Evolutionary conservation across 2,888 invertebrate genomes (phyloP).

Genomic region (Vandiemenella viatica): DNA sequence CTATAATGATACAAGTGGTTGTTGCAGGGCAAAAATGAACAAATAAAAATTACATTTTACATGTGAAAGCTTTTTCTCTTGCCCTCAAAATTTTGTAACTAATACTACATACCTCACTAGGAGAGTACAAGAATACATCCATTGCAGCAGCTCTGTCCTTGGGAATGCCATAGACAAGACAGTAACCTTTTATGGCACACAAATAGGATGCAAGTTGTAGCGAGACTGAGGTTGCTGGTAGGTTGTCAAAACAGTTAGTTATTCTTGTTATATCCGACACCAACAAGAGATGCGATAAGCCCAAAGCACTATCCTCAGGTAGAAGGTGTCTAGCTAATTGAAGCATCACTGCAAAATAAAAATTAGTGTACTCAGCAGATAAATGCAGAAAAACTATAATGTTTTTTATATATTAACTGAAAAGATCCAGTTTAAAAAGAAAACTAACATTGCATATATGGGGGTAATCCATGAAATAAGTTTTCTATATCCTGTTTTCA

Average conservation of each 20-base stretch:
- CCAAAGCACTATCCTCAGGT: slow-evolving; percentile 34
- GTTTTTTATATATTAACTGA: no score
- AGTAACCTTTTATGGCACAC: slow-evolving; percentile 24
- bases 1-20: no score
- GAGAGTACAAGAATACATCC: slow-evolving; percentile 14
- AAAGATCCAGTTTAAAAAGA: no score
- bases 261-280: slow-evolving; percentile 26
- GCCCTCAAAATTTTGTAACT: neutral
- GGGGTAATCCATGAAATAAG: no score
- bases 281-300: slow-evolving; percentile 35
- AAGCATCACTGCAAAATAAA: slow-evolving; percentile 29
- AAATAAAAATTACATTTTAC: no score
- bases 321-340: slow-evolving; percentile 33
- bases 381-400: no score
- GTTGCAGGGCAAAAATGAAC: no score
- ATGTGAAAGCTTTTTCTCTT: no score
- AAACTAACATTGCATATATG: no score
- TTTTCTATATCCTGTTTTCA: no score
- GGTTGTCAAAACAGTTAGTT: slow-evolving; percentile 24
- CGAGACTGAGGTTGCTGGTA: slow-evolving; percentile 27
- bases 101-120: slow-evolving; percentile 14
- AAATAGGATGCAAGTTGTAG: slow-evolving; percentile 29
- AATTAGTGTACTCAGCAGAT: no score
- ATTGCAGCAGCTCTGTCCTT: slow-evolving; percentile 1
- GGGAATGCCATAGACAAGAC: neutral